A percentile compares a stretch with the other conserved stretches of the same genome.
phyloP scores from a whole-genome alignment of 2,113 vertebrate genomes.

The Peromyscus californicus region DNA sequence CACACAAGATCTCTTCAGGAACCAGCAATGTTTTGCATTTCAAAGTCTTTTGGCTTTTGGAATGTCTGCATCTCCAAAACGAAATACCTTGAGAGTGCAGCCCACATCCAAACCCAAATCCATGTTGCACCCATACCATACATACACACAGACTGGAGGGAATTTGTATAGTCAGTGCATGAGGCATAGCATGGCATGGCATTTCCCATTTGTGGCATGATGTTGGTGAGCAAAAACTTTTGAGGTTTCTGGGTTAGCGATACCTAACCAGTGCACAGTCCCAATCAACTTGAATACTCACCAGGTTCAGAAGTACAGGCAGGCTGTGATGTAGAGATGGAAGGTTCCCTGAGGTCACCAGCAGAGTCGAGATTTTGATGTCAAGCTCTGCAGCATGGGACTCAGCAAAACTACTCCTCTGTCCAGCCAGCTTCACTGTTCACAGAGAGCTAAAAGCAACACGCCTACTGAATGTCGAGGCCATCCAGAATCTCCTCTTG shows the following conservation, averaged over 20 bases:
- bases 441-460: no score
- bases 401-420: neutral
- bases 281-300: neutral
- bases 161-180: accelerated
- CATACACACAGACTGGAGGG: neutral
- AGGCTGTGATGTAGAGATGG: neutral
- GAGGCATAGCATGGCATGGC: neutral
- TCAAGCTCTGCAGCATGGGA: neutral
- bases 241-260: neutral
- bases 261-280: neutral
- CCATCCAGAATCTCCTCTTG: neutral
- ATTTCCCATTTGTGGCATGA: neutral
- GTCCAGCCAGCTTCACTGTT: neutral
- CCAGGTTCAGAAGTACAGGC: neutral
- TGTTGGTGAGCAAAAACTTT: neutral
- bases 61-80: neutral
- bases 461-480: neutral
- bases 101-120: neutral
- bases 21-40: neutral
- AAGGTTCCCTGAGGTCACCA: neutral
- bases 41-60: neutral
- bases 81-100: neutral
- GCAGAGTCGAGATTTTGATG: neutral
- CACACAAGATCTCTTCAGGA: neutral
- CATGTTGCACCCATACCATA: no score